Conservation (phyloP, 2,113 vertebrate species). For the Spizaetus ornatus region DNA sequence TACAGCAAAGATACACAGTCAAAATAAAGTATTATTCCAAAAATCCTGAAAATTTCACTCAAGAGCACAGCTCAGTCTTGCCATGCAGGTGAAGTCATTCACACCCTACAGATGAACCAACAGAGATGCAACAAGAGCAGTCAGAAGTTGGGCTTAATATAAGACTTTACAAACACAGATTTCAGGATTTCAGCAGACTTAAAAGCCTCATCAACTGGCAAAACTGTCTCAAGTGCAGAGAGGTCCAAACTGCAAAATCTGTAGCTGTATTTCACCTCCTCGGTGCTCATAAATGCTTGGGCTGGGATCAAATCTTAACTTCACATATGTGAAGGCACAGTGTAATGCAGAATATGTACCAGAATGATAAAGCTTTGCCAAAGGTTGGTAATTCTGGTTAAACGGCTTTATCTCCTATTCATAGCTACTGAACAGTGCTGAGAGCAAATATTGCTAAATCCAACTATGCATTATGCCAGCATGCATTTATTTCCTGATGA, state of each 20-base stretch:
- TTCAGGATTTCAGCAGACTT: not conserved
- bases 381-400: not conserved
- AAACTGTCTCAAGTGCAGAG: not conserved
- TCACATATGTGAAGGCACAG: not conserved
- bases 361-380: not conserved
- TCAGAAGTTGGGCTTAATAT: too few relatives aligned
- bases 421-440: not conserved
- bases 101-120: not conserved
- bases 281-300: not conserved
- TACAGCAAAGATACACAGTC: not conserved
- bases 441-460: not conserved
- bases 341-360: not conserved
- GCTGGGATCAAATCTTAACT: not conserved
- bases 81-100: not conserved
- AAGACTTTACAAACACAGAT: not conserved
- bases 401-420: not conserved
- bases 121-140: not conserved
- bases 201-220: not conserved
- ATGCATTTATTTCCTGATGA: not conserved
- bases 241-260: not conserved
- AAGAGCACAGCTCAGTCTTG: not conserved
- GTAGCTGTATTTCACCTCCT: not conserved
- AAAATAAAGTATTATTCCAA: not conserved
- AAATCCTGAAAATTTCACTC: not conserved
- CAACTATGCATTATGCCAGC: not conserved